These are phyloP conservation scores for Pyxicephalus adspersus DNA, from an alignment of 2,113 vertebrate species.

Conservation along the genomic window DNA sequence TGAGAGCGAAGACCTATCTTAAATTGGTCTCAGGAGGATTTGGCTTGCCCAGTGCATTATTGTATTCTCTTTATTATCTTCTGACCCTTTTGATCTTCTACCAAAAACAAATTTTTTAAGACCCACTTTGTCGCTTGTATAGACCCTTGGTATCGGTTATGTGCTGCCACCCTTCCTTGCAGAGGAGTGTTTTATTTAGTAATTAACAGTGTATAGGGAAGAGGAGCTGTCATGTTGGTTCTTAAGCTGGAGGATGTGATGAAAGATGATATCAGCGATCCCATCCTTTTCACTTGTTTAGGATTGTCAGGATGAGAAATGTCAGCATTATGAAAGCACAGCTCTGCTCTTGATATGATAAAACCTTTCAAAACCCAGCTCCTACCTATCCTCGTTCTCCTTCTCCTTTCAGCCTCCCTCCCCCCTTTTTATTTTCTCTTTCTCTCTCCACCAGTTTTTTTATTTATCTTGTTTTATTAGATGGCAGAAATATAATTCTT, in stretches of 20 bases:
- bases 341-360: conserved; percentile 98
- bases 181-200: conserved; percentile 90
- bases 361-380: conserved; percentile 91
- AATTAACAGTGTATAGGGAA: conserved; percentile 91
- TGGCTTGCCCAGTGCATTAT: conserved; percentile 30
- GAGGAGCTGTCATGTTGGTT: conserved; percentile 89
- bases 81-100: conserved; percentile 51
- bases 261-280: conserved; percentile 97
- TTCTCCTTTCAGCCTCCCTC: conserved; percentile 60
- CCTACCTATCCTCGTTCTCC: conserved; percentile 49
- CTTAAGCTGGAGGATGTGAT: conserved; percentile 89
- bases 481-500: conserved; percentile 95
- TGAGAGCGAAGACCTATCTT: conserved; percentile 42
- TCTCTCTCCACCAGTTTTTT: conserved; percentile 65
- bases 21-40: conserved; percentile 48
- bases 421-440: conserved; percentile 63
- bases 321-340: conserved; percentile 97
- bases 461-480: conserved; percentile 95
- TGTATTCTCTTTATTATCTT: conserved; percentile 54
- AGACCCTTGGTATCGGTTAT: conserved; percentile 30
- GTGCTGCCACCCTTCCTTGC: conserved; percentile 66
- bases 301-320: conserved; percentile 99
- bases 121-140: conserved; percentile 37
- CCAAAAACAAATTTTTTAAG: conserved; percentile 49
- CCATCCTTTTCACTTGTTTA: conserved; percentile 99